phyloP scores from a whole-genome alignment of 1,140 invertebrate species.

The Brachystomella parvula region DNA sequence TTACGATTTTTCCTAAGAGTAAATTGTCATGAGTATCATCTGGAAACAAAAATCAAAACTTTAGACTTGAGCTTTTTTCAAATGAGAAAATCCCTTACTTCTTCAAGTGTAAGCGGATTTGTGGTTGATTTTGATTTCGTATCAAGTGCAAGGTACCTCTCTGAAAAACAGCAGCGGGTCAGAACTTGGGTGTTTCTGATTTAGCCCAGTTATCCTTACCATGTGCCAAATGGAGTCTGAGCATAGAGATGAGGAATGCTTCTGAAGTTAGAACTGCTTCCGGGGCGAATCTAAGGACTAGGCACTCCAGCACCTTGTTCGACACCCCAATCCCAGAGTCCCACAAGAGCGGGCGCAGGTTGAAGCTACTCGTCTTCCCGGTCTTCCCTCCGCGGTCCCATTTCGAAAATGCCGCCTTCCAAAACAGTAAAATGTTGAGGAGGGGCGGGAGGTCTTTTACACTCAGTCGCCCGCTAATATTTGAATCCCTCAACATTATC shows the following conservation, averaged over 20 bases:
- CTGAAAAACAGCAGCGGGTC: conserved; percentile 46
- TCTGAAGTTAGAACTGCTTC: conserved; percentile 54
- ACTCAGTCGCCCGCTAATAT: conserved; percentile 56
- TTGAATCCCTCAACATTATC: conserved; percentile 58
- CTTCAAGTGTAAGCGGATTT: conserved; percentile 63
- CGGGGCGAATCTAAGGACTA: conserved; percentile 59
- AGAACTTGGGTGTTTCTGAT: background rate
- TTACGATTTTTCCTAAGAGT: conserved; percentile 45
- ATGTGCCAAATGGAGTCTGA: conserved; percentile 61
- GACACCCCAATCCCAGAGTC: conserved; percentile 60
- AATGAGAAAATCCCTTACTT: conserved; percentile 46
- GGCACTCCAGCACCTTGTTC: conserved; percentile 66
- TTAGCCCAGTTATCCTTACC: conserved; percentile 44
- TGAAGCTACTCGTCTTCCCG: conserved; percentile 57
- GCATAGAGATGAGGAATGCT: conserved; percentile 59
- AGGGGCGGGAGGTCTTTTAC: conserved; percentile 53
- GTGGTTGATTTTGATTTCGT: conserved; percentile 56
- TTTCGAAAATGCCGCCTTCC: conserved; percentile 56
- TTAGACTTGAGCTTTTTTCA: conserved; percentile 7
- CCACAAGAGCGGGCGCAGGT: conserved; percentile 56
- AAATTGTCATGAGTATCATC: conserved; percentile 65
- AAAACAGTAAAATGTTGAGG: conserved; percentile 58
- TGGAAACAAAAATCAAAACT: conserved; percentile 43
- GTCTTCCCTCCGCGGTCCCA: conserved; percentile 50
- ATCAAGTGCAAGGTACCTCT: conserved; percentile 60